Percentiles rank a stretch among this genome's conserved stretches.
phyloP scores from a whole-genome alignment of 1,140 invertebrate genomes.

The Aphidius gifuensis region DNA sequence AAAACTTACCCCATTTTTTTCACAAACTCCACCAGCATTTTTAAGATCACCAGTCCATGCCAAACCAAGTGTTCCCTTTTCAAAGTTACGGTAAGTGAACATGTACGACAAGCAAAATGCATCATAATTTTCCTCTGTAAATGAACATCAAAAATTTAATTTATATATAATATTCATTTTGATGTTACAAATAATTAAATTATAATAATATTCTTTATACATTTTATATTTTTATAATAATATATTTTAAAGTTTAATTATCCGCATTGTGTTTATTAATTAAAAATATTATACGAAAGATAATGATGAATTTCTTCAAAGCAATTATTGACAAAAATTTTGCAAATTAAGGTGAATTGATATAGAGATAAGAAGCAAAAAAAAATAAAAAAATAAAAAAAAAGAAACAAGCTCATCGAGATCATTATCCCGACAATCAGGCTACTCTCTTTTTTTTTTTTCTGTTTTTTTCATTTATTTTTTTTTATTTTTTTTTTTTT shows the following conservation, averaged over 20 bases:
- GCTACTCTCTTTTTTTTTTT: not conserved
- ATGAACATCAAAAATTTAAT: slow-evolving; percentile 25
- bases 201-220: not conserved
- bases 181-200: not conserved
- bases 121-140: slow-evolving; percentile 92
- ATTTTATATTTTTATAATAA: not conserved
- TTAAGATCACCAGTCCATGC: slow-evolving; percentile 96
- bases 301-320: not conserved
- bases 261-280: not conserved
- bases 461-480: not conserved
- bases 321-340: not conserved
- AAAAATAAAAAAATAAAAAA: not conserved
- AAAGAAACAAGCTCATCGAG: not conserved
- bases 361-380: not conserved
- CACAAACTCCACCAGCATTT: slow-evolving; percentile 90
- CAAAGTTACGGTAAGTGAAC: slow-evolving; percentile 98
- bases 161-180: not conserved
- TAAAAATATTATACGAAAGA: not conserved
- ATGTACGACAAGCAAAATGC: slow-evolving; percentile 99
- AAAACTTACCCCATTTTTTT: slow-evolving; percentile 81
- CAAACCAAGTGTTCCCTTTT: slow-evolving; percentile 94
- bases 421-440: not conserved
- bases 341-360: not conserved
- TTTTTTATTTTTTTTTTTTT: not conserved
- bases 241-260: not conserved